phyloP scores from a whole-genome alignment of 2,113 vertebrate species.

The Vidua macroura region DNA sequence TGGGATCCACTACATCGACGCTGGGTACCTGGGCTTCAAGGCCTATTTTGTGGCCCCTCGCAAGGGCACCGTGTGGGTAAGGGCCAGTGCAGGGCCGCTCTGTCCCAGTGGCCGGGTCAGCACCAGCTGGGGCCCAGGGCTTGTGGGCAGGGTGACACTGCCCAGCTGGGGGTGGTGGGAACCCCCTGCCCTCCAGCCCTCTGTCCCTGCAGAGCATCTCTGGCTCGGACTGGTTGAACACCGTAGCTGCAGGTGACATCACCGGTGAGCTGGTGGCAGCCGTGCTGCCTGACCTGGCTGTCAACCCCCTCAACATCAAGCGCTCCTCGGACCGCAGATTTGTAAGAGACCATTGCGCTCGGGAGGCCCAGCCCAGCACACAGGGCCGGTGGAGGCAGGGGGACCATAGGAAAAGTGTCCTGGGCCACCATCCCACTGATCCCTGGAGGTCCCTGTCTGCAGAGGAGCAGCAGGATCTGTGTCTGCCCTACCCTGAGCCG shows the following conservation, averaged over 20 bases:
- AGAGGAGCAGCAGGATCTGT: background rate
- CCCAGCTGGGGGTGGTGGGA: background rate
- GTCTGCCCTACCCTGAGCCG: rapidly evolving
- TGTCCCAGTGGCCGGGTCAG: rapidly evolving
- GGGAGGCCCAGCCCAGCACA: rapidly evolving
- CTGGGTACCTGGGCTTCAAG: constrained; percentile 81
- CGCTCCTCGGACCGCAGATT: constrained; percentile 83
- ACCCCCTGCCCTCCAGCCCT: rapidly evolving
- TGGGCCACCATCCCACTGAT: too few relatives aligned
- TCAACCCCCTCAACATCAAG: constrained; percentile 75
- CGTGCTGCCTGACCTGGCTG: constrained; percentile 76
- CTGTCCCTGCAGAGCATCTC: constrained; percentile 82
- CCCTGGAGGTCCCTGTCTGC: background rate
- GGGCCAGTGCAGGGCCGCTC: background rate
- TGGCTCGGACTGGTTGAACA: constrained; percentile 89
- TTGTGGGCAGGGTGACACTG: rapidly evolving
- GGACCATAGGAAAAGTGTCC: rapidly evolving
- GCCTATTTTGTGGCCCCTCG: constrained; percentile 84
- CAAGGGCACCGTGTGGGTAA: constrained; percentile 88
- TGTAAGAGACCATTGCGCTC: constrained; percentile 65
- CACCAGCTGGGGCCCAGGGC: background rate
- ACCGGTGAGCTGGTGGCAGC: constrained; percentile 84
- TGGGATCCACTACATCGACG: constrained; percentile 89
- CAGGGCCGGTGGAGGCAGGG: rapidly evolving
- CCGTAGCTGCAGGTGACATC: constrained; percentile 78